Evolutionary conservation across 2,113 vertebrate species (phyloP).

Genomic region (Pimephales promelas): DNA sequence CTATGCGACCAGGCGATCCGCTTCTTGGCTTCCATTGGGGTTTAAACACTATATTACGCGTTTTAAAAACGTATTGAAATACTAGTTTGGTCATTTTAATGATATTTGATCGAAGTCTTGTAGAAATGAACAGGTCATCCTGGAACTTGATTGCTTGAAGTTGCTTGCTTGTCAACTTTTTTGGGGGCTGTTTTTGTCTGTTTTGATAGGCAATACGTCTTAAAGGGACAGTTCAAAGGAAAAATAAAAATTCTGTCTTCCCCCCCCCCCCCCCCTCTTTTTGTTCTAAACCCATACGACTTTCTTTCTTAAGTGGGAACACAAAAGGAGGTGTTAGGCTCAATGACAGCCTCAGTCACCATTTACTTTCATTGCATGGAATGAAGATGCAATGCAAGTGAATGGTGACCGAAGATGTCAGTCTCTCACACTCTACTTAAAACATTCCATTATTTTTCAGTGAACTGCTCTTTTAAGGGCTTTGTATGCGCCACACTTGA

Average conservation of each 20-base stretch:
- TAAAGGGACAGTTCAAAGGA: neutral
- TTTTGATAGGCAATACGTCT: neutral
- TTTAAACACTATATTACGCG: neutral
- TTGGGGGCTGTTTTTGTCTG: neutral
- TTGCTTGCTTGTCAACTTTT: neutral
- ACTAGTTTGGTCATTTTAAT: neutral
- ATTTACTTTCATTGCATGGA: neutral
- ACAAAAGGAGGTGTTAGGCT: neutral
- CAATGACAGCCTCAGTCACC: constrained; percentile 9
- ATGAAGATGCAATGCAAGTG: neutral
- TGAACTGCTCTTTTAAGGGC: neutral
- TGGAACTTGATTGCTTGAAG: constrained; percentile 13
- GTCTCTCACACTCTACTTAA: neutral
- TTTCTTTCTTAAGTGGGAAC: neutral
- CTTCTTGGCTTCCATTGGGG: neutral
- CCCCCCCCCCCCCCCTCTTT: neutral
- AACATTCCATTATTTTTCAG: neutral
- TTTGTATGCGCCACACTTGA: neutral
- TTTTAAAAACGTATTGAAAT: neutral
- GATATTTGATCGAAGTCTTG: neutral
- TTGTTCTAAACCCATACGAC: neutral
- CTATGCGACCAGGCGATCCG: neutral
- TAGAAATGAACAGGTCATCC: neutral
- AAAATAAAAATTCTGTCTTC: neutral
- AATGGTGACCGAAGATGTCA: neutral